Evolutionary conservation across 2,888 invertebrate species (phyloP).

Genomic region (Oegoconia quadripuncta): DNA sequence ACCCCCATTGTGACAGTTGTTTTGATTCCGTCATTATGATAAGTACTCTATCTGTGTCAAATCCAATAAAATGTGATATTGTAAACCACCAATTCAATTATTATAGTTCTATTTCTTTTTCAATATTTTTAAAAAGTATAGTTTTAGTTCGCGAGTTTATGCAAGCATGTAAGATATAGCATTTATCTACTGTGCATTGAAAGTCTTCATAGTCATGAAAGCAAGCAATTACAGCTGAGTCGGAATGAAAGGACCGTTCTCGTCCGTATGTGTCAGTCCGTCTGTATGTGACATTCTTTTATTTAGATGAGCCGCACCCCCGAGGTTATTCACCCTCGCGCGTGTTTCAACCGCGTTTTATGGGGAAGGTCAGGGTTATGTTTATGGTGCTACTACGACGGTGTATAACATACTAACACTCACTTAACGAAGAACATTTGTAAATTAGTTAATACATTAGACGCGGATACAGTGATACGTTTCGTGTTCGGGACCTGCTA

Average conservation of each 20-base stretch:
- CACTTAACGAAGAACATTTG: no score
- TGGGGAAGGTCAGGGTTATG: constrained; percentile 70
- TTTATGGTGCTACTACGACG: constrained; percentile 25
- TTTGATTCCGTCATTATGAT: constrained; percentile 14
- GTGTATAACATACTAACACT: constrained; percentile 21
- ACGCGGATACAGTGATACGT: no score
- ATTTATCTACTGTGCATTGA: background rate
- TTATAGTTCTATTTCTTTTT: no score
- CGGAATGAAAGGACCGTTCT: constrained; percentile 41
- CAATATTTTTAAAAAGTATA: no score
- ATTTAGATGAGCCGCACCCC: constrained; percentile 69
- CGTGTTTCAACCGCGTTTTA: constrained; percentile 41
- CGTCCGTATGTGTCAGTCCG: constrained; percentile 40
- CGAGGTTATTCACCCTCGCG: constrained; percentile 63
- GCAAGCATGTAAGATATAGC: background rate
- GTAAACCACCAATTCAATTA: no score
- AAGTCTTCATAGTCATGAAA: background rate
- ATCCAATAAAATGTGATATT: no score
- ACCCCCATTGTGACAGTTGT: constrained; percentile 6
- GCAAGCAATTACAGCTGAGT: constrained; percentile 38
- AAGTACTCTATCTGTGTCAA: no score
- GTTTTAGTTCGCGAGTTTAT: no score
- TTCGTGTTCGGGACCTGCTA: no score
- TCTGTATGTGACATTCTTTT: constrained; percentile 61
- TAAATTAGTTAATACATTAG: no score